Base-by-base conservation (phyloP, 2,888 invertebrate species). In the Rhagonycha fulva region DNA sequence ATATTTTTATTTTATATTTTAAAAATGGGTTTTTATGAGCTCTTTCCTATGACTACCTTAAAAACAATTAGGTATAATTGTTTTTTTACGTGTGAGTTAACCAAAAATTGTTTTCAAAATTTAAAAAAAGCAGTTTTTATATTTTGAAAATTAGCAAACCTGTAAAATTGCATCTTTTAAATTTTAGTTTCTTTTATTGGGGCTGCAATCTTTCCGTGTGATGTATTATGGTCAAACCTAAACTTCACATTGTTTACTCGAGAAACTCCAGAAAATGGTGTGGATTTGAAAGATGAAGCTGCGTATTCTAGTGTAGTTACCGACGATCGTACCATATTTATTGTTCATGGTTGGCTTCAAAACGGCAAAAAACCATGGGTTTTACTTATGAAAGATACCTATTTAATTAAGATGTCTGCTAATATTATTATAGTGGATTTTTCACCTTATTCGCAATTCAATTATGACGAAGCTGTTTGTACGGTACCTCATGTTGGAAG, bases 341-440 rank as follows among this genome's bases (percentile, higher is more conserved):
- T 75, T 14, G 68, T 75, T 10, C 70, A 75, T 28, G 75, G 75
- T 9, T 75, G 75, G 75, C 19, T 75, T 12, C 71, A 75, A 71
- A 66, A 24, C 14, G 75, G 61, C 23, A 23, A 12, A 7, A n/a
- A 19, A 24, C 3, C 62, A 9, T 68, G 61, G 68, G 9, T 28
- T 4, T 3, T 62, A 1, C 32, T 68, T 28, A 75, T 75, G 71
- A 71, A 66, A 61, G 62, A 71, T 14, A 23, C 28, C 0, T 75
- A 71, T 32, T 30, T 75, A 32, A 30, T n/a, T 10, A 19, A 75
- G 19, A n/a, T 1, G 7, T 11, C 19, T 12, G 68, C 28, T n/a
- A 75, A 71, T 60, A 24, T 75, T 14, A 60, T 75, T 23, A 28
- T 68, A 23, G 11, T 71, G 0, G 68, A 75, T 47, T 71, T 67